Evolutionary conservation across 2,888 invertebrate genomes (phyloP).

Genomic region (Athetis lepigone): DNA sequence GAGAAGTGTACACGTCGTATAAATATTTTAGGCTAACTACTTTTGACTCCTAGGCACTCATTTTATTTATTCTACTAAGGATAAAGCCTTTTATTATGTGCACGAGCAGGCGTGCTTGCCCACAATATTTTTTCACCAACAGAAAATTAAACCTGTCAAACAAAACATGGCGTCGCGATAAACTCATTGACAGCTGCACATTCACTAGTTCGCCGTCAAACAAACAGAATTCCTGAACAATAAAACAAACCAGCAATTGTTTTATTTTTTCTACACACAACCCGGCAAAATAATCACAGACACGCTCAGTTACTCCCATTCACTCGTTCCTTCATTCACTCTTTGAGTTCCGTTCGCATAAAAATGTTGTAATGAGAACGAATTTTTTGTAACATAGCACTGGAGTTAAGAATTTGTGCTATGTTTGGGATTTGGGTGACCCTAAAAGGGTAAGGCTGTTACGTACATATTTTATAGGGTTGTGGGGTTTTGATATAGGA

Average conservation of each 20-base stretch:
- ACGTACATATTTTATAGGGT: conserved; percentile 32
- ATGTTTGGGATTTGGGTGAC: conserved; percentile 51
- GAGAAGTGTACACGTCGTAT: too few relatives aligned
- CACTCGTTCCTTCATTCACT: conserved; percentile 53
- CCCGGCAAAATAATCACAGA: conserved; percentile 52
- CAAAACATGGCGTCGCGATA: neutral
- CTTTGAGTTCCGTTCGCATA: conserved; percentile 49
- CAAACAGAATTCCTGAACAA: conserved; percentile 43
- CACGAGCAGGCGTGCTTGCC: too few relatives aligned
- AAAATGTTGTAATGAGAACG: conserved; percentile 59
- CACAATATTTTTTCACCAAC: neutral
- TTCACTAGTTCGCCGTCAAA: conserved; percentile 1
- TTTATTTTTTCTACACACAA: conserved; percentile 57
- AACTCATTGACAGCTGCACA: conserved; percentile 10
- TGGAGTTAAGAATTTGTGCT: conserved; percentile 47
- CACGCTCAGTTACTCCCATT: conserved; percentile 60
- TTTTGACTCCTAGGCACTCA: too few relatives aligned
- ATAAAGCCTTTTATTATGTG: too few relatives aligned
- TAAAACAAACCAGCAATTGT: conserved; percentile 39
- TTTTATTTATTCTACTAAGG: too few relatives aligned
- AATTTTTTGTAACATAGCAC: conserved; percentile 41
- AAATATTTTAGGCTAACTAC: too few relatives aligned
- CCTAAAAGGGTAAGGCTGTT: conserved; percentile 39
- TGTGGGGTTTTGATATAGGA: conserved; percentile 30
- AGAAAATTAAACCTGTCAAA: neutral